phyloP scores from a whole-genome alignment of 2,797 vertebrate species.

The Scleropages formosus region DNA sequence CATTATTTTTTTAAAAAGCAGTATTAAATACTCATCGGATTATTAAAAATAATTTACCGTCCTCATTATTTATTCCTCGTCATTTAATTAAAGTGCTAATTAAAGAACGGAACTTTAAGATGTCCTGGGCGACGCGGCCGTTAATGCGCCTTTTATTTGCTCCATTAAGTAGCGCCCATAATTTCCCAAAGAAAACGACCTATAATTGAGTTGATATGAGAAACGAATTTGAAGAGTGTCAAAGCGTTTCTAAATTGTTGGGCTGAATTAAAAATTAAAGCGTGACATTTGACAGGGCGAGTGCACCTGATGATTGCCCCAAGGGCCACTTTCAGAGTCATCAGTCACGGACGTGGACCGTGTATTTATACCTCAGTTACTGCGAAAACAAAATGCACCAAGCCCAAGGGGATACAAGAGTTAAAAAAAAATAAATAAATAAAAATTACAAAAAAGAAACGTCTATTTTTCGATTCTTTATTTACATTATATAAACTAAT shows the following conservation, averaged over 20 bases:
- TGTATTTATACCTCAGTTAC: conserved; percentile 18
- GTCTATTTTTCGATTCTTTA: neutral
- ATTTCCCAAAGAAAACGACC: conserved; percentile 61
- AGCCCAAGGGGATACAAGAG: no score
- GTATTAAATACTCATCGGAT: neutral
- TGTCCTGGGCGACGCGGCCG: conserved; percentile 45
- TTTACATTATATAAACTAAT: neutral
- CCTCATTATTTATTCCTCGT: neutral
- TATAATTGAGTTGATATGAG: conserved; percentile 86
- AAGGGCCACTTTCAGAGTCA: conserved; percentile 71
- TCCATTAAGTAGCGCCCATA: conserved; percentile 58
- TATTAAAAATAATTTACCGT: neutral
- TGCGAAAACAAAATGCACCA: no score
- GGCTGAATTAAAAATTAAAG: conserved; percentile 83
- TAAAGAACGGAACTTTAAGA: conserved; percentile 41
- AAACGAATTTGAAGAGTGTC: conserved; percentile 87
- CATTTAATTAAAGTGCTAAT: neutral
- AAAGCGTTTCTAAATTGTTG: conserved; percentile 90
- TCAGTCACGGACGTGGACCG: conserved; percentile 67
- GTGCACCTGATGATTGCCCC: conserved; percentile 76
- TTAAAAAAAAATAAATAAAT: no score
- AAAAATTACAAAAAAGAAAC: neutral
- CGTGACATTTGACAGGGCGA: conserved; percentile 79
- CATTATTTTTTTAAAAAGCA: neutral
- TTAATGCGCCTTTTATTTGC: conserved; percentile 69